A percentile compares a stretch with the other conserved stretches of the same genome.
Conservation (phyloP, 2,113 vertebrate species). For the Rutilus rutilus region DNA sequence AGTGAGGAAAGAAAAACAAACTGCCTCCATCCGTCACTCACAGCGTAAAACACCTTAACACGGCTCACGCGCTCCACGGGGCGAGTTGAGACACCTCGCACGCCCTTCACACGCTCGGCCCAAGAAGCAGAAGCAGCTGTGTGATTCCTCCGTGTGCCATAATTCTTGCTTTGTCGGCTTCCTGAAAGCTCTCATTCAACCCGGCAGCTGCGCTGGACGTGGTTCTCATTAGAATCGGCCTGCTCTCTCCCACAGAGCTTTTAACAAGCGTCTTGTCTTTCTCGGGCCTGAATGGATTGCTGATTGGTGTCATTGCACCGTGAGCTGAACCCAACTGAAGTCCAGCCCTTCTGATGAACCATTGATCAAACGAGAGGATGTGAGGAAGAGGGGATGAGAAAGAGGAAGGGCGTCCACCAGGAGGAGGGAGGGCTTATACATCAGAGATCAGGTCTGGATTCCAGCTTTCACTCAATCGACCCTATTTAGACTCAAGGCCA, state of each 20-base stretch:
- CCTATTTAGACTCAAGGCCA: conserved; percentile 47
- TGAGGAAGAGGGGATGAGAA: conserved; percentile 57
- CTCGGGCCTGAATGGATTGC: conserved; percentile 66
- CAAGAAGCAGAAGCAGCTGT: conserved; percentile 49
- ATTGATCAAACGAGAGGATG: conserved; percentile 67
- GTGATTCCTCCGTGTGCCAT: conserved; percentile 41
- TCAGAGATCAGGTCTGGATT: conserved; percentile 50
- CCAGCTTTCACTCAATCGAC: conserved; percentile 48
- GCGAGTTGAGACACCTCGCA: background rate
- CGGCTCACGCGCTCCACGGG: background rate
- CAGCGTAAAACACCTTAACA: conserved; percentile 1
- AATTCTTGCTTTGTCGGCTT: conserved; percentile 58
- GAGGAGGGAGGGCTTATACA: conserved; percentile 45
- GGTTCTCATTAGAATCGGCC: conserved; percentile 51
- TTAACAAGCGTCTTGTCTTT: conserved; percentile 48
- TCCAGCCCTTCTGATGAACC: conserved; percentile 65
- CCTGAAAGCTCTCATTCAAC: conserved; percentile 56
- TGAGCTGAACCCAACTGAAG: conserved; percentile 54
- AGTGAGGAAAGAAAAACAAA: conserved; percentile 32
- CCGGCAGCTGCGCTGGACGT: conserved; percentile 57
- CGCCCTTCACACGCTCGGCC: background rate
- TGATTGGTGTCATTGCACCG: conserved; percentile 70
- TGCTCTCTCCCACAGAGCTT: conserved; percentile 26
- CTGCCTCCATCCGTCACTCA: background rate
- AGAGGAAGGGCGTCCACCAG: conserved; percentile 39